Conservation (phyloP, 1,140 invertebrate genomes). For the Cardiocondyla obscurior region DNA sequence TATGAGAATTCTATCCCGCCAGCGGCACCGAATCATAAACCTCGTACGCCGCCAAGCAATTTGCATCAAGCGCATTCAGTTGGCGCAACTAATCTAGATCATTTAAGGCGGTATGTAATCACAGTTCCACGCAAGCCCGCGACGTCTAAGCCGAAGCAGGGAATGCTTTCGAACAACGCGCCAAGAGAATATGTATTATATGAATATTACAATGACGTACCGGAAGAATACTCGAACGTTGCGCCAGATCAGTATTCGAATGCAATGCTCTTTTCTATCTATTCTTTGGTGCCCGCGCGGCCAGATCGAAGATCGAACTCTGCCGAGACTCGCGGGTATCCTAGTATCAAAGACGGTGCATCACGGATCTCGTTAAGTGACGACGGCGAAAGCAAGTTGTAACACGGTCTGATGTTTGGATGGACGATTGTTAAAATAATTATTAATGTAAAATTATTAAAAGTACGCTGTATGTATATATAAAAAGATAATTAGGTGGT, state of each 20-base stretch:
- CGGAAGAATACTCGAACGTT: neutral
- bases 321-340: neutral
- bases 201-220: too few relatives aligned
- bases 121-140: neutral
- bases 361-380: neutral
- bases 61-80: neutral
- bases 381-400: neutral
- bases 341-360: neutral
- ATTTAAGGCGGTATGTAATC: neutral
- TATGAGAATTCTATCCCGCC: too few relatives aligned
- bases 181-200: neutral
- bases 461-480: neutral
- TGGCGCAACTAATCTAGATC: neutral
- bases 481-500: neutral
- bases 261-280: neutral
- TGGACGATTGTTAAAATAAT: neutral
- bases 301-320: neutral
- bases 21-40: neutral
- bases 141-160: neutral
- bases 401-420: neutral
- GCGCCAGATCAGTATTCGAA: neutral
- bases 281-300: neutral
- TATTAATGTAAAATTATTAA: neutral
- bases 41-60: neutral
- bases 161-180: neutral